Base-by-base conservation (phyloP, 2,113 vertebrate species). In the Sarotherodon lohbergeri region DNA sequence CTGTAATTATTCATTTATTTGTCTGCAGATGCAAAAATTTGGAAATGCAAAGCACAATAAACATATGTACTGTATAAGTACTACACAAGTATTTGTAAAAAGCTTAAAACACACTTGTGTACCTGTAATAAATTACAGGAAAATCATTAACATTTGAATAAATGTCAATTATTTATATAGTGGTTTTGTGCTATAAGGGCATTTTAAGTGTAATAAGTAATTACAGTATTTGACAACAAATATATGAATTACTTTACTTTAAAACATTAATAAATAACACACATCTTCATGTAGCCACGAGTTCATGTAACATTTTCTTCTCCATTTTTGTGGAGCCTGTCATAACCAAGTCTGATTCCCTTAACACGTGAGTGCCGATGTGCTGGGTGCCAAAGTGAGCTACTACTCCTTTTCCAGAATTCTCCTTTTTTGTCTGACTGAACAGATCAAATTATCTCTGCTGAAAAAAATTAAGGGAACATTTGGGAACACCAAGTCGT, bases 341-440 rank as follows among this genome's bases (percentile, higher is more conserved):
- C 16, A 8, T 50, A 16, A 17, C 19, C 3, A 9, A 27, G 66
- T 71, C 22, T 71, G 66, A 43, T 16, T 71, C 41, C 22, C 22
- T 73, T 0, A 0, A 73, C 41, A 46, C 5, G 5, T 3, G 68
- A 27, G 36, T 46, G 68, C 22, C 3, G 41, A 5, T 9, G 57
- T 59, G 57, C 57, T 0, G 29, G 59, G 59, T 12, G 32, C 32
- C 36, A 19, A 52, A 52, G 19, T 29, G 22, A 73, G 24, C 41
- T 19, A 48, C 41, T 73, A 19, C 22, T 76, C 8, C 14, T 48
- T 48, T 27, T 27, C 5, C 22, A 73, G 22, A 73, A 9, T 43
- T 1, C 2, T 27, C 39, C 16, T 24, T 46, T 46, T 73, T 48
- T 73, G 68, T 46, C 68, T 48, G 66, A 71, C 66, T 73, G 22